Base-by-base conservation (phyloP, 1,140 invertebrate genomes). In the Lordiphosa stackelbergi region DNA sequence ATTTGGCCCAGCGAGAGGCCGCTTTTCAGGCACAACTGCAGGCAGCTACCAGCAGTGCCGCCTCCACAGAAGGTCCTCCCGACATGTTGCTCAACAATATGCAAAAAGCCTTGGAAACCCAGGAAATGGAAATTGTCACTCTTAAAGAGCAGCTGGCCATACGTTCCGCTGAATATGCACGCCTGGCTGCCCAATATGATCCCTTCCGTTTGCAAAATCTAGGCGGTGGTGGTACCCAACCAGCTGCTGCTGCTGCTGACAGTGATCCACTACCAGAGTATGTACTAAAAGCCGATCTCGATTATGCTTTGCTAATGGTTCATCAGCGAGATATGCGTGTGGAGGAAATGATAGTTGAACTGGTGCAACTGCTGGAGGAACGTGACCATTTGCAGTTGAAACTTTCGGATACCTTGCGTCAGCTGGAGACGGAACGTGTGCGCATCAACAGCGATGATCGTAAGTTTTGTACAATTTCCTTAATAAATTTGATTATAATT, bases 271-370 rank as follows among this genome's bases (percentile, higher is more conserved):
- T 41, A 36, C 36, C 75, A 2, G 75, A 79, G 24, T 81, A 81
- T 16, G 75, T 79, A n/a, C 89, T 90, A 0, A 88, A 90, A 78
- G 90, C 91, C 3, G 94, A 97, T 85, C 88, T 96, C 40, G 95
- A 97, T 87, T 89, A 95, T 53, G 94, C 94, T 0, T 79, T 96
- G 5, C 94, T 96, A 74, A 95, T 95, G 91, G 89, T 97, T 16
- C 95, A 97, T 87, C 94, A 96, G 68, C 90, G 95, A 66, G 95
- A 97, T 66, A 92, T 96, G 13, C 90, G 94, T 8, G 96, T 95
- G 88, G 95, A 97, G 78, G 95, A 97, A 88, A 89, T 97, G 40
- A 96, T 95, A 0, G 90, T 94, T 62, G 95, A 97, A 87, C 88
- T 97, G 28, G 94, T 94, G 75, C 92, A 94, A 85, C 86, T 97